These are phyloP conservation scores for Dicentrarchus labrax DNA, from an alignment of 2,113 vertebrate species.

Conservation along the genomic window DNA sequence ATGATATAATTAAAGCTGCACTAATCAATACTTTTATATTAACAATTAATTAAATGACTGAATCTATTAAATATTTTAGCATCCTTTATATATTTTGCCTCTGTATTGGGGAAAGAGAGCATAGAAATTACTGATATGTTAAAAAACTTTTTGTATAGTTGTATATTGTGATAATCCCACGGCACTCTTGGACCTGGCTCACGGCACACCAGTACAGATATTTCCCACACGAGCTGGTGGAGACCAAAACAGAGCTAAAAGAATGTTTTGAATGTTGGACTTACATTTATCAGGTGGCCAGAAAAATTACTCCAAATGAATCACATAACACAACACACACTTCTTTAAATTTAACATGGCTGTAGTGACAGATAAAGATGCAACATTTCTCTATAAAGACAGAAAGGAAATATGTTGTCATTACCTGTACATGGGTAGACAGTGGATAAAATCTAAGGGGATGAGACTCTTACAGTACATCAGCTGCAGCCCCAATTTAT, in stretches of 20 bases:
- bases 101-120: too few species aligned
- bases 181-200: too few species aligned
- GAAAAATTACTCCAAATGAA: not conserved
- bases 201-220: too few species aligned
- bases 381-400: not conserved
- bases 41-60: not conserved
- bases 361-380: not conserved
- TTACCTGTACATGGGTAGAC: not conserved
- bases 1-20: not conserved
- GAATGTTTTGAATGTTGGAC: not conserved
- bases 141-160: too few species aligned
- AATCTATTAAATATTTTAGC: not conserved
- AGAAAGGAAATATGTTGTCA: not conserved
- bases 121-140: too few species aligned
- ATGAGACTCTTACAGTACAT: constrained; percentile 9
- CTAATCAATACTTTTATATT: not conserved
- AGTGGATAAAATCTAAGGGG: not conserved
- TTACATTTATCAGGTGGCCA: not conserved
- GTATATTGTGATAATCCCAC: too few species aligned
- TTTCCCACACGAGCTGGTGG: too few species aligned
- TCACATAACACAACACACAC: not conserved
- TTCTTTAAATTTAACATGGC: not conserved
- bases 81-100: not conserved
- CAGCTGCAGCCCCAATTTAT: constrained; percentile 27
- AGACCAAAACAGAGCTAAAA: too few species aligned